Base-by-base conservation (phyloP, 2,888 invertebrate species). In the Listrodromus nycthemerus region DNA sequence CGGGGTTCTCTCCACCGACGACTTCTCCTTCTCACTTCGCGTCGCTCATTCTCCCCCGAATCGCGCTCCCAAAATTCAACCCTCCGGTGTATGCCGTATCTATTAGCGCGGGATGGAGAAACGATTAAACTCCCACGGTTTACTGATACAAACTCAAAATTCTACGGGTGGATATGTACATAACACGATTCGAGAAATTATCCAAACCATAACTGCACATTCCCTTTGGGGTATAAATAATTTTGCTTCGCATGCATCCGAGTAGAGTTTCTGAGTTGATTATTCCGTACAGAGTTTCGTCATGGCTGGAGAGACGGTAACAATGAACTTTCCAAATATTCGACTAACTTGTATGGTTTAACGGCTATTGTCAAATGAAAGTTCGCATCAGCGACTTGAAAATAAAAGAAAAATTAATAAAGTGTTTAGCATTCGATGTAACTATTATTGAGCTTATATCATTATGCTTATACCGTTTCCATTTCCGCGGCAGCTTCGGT, bases 41-140 rank as follows among this genome's bases (percentile, higher is more conserved):
- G 13, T 61, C 37, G 16, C 61, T 41, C 30, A 19, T 52, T 19
- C 27, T 48, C 50, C 16, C 58, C 41, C 55, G 24, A 80, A 41
- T 66, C 45, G 41, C 75, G 67, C 66, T 70, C 61, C 52, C 50
- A 50, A 80, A 80, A 83, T 83, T 80, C 67, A 80, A 71, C 76
- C 71, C 71, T 58, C 83, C 52, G 67, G 83, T 80, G 76, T 74
- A 79, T 80, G 63, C 75, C 67, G 61, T 83, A 76, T 80, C 76
- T 52, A 83, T 80, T 73, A 76, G 71, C 76, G 33, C 37, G 55
- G 55, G 19, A 80, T 80, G 63, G 80, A 80, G 71, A 83, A 83
- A 80, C 83, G 76, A 83, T 83, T 80, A 80, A 80, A 63, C 71
- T 76, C 58, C 52, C 50, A 2, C 55, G 55, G 21, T 24, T 24